Base-by-base conservation (phyloP, 2,888 invertebrate genomes). In the Cephus pygmeus region DNA sequence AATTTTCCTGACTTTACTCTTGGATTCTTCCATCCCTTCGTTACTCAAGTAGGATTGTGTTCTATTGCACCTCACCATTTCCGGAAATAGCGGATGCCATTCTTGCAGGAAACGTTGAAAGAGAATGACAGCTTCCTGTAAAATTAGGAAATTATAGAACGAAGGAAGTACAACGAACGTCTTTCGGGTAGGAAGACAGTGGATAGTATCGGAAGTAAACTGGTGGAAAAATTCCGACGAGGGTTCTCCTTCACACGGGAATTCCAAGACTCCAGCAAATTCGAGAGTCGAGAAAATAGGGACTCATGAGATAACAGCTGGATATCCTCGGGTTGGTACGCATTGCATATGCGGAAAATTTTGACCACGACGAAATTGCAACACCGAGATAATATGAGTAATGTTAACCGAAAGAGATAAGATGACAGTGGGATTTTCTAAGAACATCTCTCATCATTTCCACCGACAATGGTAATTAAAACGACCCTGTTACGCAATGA, bases 181-280 rank as follows among this genome's bases (percentile, higher is more conserved):
- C 56, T 56, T 56, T 15, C 56, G 23, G 56, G 9, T 56, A 56
- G 23, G 23, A 40, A 40, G 40, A 15, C 40, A 15, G 40, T 15
- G 40, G 40, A 56, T 56, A 15, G 9, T 23, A 15, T 56, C 56
- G 56, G 56, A 56, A 56, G 56, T 23, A 23, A 56, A 23, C 23
- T 9, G 1, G 56, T 56, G 23, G 23, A 9, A 23, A 56, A 23
- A 9, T 23, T 9, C 4, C 23, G 23, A 23, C 2, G 56, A 56
- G 56, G 23, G 23, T 23, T 23, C 6, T 71, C 71, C 33, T 71
- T 71, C 71, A 3, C 71, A 74, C 71, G 80, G 78, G 77, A 82
- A 82, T 78, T 69, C 75, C 69, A 79, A 75, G 78, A 78, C 78
- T 82, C 76, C 78, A 82, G 82, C 81, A 84, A 83, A 78, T 76